These are phyloP conservation scores for Symphodus melops DNA, from an alignment of 2,113 vertebrate genomes.

Conservation along the genomic window DNA sequence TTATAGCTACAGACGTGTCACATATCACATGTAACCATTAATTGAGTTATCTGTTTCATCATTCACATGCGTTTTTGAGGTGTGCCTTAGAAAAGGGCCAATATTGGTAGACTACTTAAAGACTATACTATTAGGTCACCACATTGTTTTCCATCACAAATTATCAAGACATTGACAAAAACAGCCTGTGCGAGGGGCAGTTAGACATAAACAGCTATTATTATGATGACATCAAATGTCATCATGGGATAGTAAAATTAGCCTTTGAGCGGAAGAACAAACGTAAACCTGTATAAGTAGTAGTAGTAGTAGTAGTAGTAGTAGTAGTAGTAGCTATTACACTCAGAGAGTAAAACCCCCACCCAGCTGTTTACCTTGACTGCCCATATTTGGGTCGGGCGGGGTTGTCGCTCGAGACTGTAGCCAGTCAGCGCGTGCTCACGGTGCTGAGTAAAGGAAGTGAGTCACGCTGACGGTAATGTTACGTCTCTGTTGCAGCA, in stretches of 20 bases:
- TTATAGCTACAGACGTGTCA: too few species aligned
- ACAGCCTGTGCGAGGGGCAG: background rate
- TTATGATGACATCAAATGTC: background rate
- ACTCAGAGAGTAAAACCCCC: background rate
- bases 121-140: background rate
- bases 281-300: too few species aligned
- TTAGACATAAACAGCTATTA: background rate
- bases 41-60: background rate
- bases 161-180: background rate
- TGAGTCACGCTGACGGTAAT: constrained; percentile 83
- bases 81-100: background rate
- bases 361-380: constrained; percentile 24
- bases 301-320: background rate
- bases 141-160: too few species aligned
- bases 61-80: too few species aligned
- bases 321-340: background rate
- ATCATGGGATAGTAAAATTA: background rate
- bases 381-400: constrained; percentile 75
- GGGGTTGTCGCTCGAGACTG: background rate
- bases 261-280: background rate
- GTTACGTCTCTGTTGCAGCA: constrained; percentile 57
- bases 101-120: background rate
- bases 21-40: too few species aligned
- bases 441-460: constrained; percentile 70
- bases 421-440: constrained; percentile 48